These are phyloP conservation scores for Pygoscelis adeliae DNA, from an alignment of 2,113 vertebrate genomes.

Conservation along the genomic window DNA sequence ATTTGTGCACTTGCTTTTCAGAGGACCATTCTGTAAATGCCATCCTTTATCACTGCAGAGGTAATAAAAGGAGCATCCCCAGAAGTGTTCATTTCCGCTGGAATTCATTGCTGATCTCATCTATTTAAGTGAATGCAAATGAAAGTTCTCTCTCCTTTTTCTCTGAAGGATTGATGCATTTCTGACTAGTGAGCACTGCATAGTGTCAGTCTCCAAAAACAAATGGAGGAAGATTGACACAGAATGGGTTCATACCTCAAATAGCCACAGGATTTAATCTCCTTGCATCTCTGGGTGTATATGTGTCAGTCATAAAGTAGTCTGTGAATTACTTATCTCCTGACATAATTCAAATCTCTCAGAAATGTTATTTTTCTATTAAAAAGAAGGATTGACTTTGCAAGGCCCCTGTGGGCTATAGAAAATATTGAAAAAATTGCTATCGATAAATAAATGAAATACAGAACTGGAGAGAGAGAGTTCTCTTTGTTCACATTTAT, in stretches of 20 bases:
- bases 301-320: slow-evolving; percentile 17
- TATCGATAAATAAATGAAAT: not conserved
- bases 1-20: slow-evolving; percentile 10
- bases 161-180: not conserved
- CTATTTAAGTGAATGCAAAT: slow-evolving; percentile 44
- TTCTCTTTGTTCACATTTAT: not conserved
- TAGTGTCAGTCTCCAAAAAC: not conserved
- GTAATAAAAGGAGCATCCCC: slow-evolving; percentile 6
- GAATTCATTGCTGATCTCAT: slow-evolving; percentile 15
- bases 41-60: not conserved
- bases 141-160: not conserved
- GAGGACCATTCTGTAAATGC: not conserved
- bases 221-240: slow-evolving; percentile 6
- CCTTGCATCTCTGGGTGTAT: not conserved
- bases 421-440: not conserved
- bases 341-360: slow-evolving; percentile 47
- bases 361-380: slow-evolving; percentile 46
- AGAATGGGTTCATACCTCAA: not conserved
- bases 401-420: not conserved
- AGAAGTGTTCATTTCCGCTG: not conserved
- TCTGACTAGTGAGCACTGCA: not conserved
- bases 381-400: slow-evolving; percentile 41
- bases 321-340: slow-evolving; percentile 23
- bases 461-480: not conserved
- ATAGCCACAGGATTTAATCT: slow-evolving; percentile 23